These are phyloP conservation scores for Melanerpes formicivorus DNA, from an alignment of 2,113 vertebrate genomes.

Conservation along the genomic window DNA sequence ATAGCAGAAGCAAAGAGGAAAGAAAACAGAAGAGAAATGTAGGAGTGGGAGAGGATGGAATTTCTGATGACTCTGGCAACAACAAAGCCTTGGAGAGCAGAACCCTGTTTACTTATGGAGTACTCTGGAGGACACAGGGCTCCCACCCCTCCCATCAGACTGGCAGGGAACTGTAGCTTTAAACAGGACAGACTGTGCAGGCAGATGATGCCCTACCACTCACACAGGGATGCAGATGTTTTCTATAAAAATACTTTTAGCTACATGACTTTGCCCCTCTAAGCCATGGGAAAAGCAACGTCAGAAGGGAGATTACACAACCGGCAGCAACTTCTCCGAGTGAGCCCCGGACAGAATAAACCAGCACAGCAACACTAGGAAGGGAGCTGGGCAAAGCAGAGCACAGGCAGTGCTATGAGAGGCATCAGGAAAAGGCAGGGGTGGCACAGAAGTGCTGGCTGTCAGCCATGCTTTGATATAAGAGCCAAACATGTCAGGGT, in stretches of 20 bases:
- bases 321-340: not conserved
- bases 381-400: not conserved
- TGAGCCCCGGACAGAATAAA: not conserved
- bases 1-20: slow-evolving; percentile 21
- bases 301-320: not conserved
- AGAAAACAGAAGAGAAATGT: slow-evolving; percentile 13
- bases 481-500: slow-evolving; percentile 36
- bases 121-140: not conserved
- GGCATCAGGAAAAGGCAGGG: not conserved
- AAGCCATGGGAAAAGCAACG: not conserved
- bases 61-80: slow-evolving; percentile 44
- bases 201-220: not conserved
- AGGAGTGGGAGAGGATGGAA: not conserved
- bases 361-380: not conserved
- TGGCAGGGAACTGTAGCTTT: not conserved
- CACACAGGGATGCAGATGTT: not conserved
- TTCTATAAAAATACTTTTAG: not conserved
- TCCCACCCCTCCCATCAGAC: not conserved
- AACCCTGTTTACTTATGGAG: not conserved
- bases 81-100: not conserved
- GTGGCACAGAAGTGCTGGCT: not conserved
- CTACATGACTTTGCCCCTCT: not conserved
- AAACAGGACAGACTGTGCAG: not conserved
- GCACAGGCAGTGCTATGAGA: not conserved
- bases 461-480: slow-evolving; percentile 25